These are phyloP conservation scores for Loris lydekkerianus DNA, from an alignment of 2,797 vertebrate genomes.

Conservation along the genomic window DNA sequence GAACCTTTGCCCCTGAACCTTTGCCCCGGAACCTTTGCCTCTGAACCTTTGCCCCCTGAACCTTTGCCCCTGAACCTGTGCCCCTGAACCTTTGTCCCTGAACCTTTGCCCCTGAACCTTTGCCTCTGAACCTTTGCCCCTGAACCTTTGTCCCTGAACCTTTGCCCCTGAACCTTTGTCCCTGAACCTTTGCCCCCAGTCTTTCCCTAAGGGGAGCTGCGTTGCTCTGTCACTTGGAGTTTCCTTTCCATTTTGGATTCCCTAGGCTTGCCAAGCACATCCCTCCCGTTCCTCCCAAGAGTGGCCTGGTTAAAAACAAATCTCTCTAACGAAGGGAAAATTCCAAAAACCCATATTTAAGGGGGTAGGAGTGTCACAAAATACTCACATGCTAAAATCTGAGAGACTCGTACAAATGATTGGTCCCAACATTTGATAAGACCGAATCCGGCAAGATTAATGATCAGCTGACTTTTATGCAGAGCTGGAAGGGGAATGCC, in stretches of 20 bases:
- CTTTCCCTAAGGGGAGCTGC: background rate
- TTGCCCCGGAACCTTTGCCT: background rate
- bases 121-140: too few species aligned
- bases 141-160: too few species aligned
- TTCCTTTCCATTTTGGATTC: background rate
- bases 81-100: too few species aligned
- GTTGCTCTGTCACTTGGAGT: background rate
- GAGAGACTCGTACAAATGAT: background rate
- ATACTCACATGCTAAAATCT: background rate
- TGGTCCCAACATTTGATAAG: background rate
- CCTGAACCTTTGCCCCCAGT: background rate
- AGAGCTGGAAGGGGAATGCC: background rate
- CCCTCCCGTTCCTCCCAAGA: background rate
- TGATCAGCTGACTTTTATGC: background rate
- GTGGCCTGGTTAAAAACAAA: background rate
- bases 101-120: too few species aligned
- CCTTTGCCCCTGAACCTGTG: too few species aligned
- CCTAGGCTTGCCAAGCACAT: background rate
- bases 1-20: too few species aligned
- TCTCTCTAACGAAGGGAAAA: constrained; percentile 3
- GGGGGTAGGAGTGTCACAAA: background rate
- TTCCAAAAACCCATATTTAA: background rate
- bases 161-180: too few species aligned
- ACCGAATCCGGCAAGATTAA: background rate
- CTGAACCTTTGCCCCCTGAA: background rate